Percentiles rank a stretch among this genome's conserved stretches.
Conservation (phyloP, 2,888 invertebrate species). For the Caradrina kadenii region DNA sequence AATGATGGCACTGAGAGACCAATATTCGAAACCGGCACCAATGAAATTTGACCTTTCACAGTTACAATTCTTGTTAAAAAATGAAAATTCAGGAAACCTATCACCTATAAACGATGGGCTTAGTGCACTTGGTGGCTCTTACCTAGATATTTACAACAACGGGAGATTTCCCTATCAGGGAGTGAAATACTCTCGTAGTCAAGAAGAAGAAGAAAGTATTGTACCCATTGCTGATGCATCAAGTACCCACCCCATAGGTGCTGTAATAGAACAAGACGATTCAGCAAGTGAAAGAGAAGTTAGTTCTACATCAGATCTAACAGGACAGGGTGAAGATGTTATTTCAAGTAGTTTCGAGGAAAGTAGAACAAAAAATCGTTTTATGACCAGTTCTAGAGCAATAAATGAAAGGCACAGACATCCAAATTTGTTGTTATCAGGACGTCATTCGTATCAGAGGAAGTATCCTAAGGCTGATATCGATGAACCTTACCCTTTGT, state of each 20-base stretch:
- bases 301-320: conserved; percentile 72
- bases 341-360: conserved; percentile 71
- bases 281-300: conserved; percentile 75
- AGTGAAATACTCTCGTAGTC: conserved; percentile 86
- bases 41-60: conserved; percentile 82
- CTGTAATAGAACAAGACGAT: conserved; percentile 86
- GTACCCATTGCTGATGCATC: conserved; percentile 85
- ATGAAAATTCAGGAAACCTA: conserved; percentile 77
- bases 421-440: conserved; percentile 75
- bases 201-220: conserved; percentile 86
- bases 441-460: conserved; percentile 75
- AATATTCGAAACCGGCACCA: conserved; percentile 76
- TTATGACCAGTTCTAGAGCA: conserved; percentile 69
- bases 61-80: conserved; percentile 81
- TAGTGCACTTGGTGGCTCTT: conserved; percentile 76
- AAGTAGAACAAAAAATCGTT: conserved; percentile 74
- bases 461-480: conserved; percentile 80
- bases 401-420: conserved; percentile 77
- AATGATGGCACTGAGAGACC: conserved; percentile 78
- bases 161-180: conserved; percentile 84
- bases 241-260: conserved; percentile 85
- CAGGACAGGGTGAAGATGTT: conserved; percentile 74
- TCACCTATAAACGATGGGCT: conserved; percentile 74
- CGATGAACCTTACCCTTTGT: conserved; percentile 83
- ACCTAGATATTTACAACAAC: conserved; percentile 80